phyloP scores from a whole-genome alignment of 2,113 vertebrate species.

The Platysteira castanea region DNA sequence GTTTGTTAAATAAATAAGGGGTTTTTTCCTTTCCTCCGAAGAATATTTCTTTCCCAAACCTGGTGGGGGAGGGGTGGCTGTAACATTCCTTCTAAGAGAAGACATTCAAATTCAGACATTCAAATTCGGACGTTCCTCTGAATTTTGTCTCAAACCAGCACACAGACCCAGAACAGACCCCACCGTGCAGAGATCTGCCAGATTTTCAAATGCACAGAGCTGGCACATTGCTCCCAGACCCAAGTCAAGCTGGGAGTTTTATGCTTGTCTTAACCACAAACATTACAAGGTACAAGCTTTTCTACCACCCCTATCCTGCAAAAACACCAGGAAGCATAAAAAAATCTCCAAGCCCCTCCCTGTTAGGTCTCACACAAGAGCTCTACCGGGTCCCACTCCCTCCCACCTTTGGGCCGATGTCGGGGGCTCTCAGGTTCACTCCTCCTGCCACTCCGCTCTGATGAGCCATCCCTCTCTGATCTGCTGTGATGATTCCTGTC shows the following conservation, averaged over 20 bases:
- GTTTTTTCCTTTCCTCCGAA: too few species aligned
- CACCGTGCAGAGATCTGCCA: rapidly evolving
- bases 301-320: neutral
- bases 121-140: too few species aligned
- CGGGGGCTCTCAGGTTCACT: slow-evolving; percentile 87
- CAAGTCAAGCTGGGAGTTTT: rapidly evolving
- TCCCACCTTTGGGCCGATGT: slow-evolving; percentile 84
- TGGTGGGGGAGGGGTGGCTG: too few species aligned
- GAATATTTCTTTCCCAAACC: too few species aligned
- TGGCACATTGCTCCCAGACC: neutral
- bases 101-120: too few species aligned
- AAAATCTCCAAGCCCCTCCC: neutral
- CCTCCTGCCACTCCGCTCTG: slow-evolving; percentile 82
- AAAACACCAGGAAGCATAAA: neutral
- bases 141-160: too few species aligned
- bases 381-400: rapidly evolving
- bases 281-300: neutral
- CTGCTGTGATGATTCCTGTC: slow-evolving; percentile 79
- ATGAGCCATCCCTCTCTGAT: slow-evolving; percentile 79
- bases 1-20: too few species aligned
- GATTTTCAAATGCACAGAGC: neutral
- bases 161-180: neutral
- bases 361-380: neutral
- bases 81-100: too few species aligned
- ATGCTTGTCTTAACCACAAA: neutral